Percentiles rank a stretch among this genome's conserved stretches.
phyloP scores from a whole-genome alignment of 2,797 vertebrate genomes.

The Parambassis ranga region DNA sequence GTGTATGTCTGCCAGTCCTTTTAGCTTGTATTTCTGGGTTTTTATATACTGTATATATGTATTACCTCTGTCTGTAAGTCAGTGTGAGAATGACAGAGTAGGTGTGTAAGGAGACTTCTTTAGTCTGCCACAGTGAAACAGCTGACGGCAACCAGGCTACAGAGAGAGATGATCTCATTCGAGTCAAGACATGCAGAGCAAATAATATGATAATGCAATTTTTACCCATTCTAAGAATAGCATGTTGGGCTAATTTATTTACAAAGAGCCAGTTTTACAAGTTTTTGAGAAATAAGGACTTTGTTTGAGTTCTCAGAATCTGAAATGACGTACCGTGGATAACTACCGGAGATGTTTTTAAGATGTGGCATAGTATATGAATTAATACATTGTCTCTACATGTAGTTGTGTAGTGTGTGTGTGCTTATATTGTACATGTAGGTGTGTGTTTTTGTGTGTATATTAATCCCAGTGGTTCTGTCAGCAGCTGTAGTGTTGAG shows the following conservation, averaged over 20 bases:
- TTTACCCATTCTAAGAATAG: background rate
- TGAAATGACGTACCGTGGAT: too few species aligned
- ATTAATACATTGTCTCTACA: conserved; percentile 27
- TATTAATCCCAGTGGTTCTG: conserved; percentile 49
- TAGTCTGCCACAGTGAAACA: conserved; percentile 13
- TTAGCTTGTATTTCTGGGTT: background rate
- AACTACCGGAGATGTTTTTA: too few species aligned
- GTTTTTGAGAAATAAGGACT: background rate
- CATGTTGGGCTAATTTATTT: background rate
- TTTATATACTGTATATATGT: background rate
- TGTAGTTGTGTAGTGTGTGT: conserved; percentile 17
- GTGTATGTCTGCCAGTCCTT: conserved; percentile 15
- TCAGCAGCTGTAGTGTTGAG: conserved; percentile 39
- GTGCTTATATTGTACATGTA: conserved; percentile 1
- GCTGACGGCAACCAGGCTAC: conserved; percentile 22
- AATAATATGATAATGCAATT: conserved; percentile 3
- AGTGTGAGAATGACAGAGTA: conserved; percentile 21
- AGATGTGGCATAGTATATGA: too few species aligned
- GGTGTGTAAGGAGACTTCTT: conserved; percentile 16
- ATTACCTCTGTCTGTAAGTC: conserved; percentile 23
- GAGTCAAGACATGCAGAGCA: background rate
- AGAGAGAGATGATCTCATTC: conserved; percentile 17
- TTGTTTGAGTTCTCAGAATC: background rate
- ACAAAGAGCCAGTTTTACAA: conserved; percentile 9
- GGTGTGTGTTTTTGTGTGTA: background rate